These are phyloP conservation scores for Aspidiotus rigidus DNA, from an alignment of 2,888 invertebrate genomes.

Conservation along the genomic window DNA sequence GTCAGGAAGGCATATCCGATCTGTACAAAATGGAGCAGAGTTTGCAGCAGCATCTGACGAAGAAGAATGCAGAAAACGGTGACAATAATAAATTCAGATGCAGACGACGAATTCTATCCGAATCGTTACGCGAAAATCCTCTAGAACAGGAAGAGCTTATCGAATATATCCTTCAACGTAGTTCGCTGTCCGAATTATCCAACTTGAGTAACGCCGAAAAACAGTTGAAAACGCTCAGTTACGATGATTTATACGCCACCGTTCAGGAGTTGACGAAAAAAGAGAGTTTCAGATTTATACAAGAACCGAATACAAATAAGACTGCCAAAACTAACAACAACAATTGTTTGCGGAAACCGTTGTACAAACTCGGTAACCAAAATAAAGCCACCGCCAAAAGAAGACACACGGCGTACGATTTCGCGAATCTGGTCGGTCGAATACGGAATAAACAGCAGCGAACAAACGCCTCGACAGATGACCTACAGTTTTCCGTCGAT, in stretches of 20 bases:
- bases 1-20: constrained; percentile 41
- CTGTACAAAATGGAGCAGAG: constrained; percentile 40
- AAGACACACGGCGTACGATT: constrained; percentile 26
- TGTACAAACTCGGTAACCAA: constrained; percentile 12
- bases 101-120: constrained; percentile 36
- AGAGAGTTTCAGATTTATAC: neutral
- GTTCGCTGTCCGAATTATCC: constrained; percentile 20
- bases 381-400: constrained; percentile 26
- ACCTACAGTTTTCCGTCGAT: constrained; percentile 23
- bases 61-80: constrained; percentile 20
- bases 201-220: neutral
- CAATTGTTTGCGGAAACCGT: constrained; percentile 7
- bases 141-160: constrained; percentile 43
- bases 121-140: constrained; percentile 42
- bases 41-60: constrained; percentile 36
- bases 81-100: constrained; percentile 35
- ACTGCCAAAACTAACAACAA: neutral
- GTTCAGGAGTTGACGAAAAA: constrained; percentile 35
- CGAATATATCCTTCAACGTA: constrained; percentile 40
- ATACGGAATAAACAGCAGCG: constrained; percentile 14
- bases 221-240: constrained; percentile 38
- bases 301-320: neutral
- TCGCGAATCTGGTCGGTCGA: constrained; percentile 20
- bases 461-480: constrained; percentile 7
- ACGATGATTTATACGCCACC: constrained; percentile 40